Conservation (phyloP, 1,140 invertebrate species). For the Andricus grossulariae region DNA sequence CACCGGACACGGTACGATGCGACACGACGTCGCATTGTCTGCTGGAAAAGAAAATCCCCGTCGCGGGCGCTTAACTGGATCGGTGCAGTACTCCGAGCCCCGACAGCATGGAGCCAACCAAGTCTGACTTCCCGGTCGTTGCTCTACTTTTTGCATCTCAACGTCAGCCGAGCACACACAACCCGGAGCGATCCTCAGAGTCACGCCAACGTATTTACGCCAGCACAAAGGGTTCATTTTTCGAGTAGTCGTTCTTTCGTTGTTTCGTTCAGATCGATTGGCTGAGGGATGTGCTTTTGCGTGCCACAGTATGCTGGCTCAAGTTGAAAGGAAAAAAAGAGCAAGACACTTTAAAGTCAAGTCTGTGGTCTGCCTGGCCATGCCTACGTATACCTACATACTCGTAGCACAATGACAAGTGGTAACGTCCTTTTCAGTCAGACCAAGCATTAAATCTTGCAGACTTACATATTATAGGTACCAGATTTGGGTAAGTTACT, state of each 20-base stretch:
- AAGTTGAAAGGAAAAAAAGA: too few species aligned
- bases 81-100: conserved; percentile 65
- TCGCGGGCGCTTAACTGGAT: conserved; percentile 57
- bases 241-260: conserved; percentile 26
- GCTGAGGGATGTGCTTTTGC: background rate
- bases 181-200: conserved; percentile 37
- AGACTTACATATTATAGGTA: too few species aligned
- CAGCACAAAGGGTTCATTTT: conserved; percentile 15
- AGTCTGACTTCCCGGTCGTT: conserved; percentile 67
- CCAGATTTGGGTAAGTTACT: too few species aligned
- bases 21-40: conserved; percentile 54
- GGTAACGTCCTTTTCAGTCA: too few species aligned
- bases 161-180: conserved; percentile 48
- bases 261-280: conserved; percentile 26
- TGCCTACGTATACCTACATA: too few species aligned
- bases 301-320: background rate
- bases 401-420: too few species aligned
- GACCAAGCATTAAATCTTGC: too few species aligned
- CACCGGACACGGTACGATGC: conserved; percentile 25
- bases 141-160: conserved; percentile 65
- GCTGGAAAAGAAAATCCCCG: conserved; percentile 48
- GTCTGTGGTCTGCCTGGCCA: too few species aligned
- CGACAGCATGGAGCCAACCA: conserved; percentile 66
- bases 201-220: conserved; percentile 21
- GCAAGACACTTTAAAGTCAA: too few species aligned